Evolutionary conservation across 2,797 vertebrate species (phyloP), one percentile per base, ranked within the genome.

Genomic region (Megalops cyprinoides): DNA sequence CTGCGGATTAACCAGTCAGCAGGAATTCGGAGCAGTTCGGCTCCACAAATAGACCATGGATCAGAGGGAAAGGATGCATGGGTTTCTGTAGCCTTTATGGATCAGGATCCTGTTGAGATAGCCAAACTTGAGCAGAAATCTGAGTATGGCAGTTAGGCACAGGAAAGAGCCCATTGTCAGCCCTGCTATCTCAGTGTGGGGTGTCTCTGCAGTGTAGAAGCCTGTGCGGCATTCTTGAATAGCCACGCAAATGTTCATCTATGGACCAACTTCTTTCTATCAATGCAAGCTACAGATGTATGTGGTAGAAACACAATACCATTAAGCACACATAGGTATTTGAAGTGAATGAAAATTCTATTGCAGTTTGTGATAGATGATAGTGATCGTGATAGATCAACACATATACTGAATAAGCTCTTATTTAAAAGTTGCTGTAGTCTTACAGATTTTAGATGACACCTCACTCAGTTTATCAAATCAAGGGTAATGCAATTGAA

Each of bases 21-120:
- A 90, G 88, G 91, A 91, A 92, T 92, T 90, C 88, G 87, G 89
- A 92, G 88, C 87, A 86, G 89, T 62, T 83, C 78, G 83, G 85
- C 90, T 90, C 90, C 90, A 87, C 86, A 92, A 93, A 94, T 94
- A 93, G 92, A 92, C 81, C 53, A 34, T 73, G 44, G 82, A 85
- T 87, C 83, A 34, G 75, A 55, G 37, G 20, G 25, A 56, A 55
- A 39, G 25, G 55, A 42, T 28, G 56, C 34, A 31, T 0, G 12
- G 60, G 31, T 12, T 4, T 14, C 55, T 8, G 60, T 42, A 37
- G 39, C 42, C 34, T 31, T 18, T 67, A 67, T 58, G 53, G 76
- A 56, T 55, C 23, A 25, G 6, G 14, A 46, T 58, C 53, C 53
- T 39, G 8, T n/a, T 7, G 23, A 23, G 77, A 23, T 67, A 42